Evolutionary conservation across 2,888 invertebrate species (phyloP).

Genomic region (Cyclophora punctaria): DNA sequence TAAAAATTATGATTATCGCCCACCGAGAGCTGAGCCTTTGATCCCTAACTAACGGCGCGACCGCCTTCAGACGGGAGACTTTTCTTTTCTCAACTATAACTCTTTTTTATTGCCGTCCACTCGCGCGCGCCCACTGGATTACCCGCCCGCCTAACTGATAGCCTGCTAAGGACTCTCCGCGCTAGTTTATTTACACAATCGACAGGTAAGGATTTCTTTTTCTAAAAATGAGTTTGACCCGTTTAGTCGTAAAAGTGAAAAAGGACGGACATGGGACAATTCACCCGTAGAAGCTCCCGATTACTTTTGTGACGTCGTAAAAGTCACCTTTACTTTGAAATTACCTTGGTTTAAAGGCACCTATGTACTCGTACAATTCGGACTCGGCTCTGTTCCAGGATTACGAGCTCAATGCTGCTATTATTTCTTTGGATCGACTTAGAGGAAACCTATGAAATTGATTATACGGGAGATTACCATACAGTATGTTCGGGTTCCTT

Average conservation of each 20-base stretch:
- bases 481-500: no score
- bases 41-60: conserved; percentile 67
- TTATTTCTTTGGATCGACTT: no score
- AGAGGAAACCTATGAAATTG: no score
- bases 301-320: conserved; percentile 25
- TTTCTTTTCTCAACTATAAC: conserved; percentile 74
- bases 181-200: conserved; percentile 43
- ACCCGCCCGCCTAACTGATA: conserved; percentile 53
- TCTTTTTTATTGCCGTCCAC: conserved; percentile 72
- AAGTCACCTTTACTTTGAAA: conserved; percentile 23
- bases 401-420: no score
- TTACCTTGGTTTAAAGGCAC: conserved; percentile 7
- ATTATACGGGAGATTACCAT: no score
- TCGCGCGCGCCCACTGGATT: conserved; percentile 58
- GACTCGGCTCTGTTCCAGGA: no score
- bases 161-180: conserved; percentile 43
- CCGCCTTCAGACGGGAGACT: conserved; percentile 54
- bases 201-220: conserved; percentile 22
- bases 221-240: conserved; percentile 22
- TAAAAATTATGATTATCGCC: conserved; percentile 76
- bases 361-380: background rate
- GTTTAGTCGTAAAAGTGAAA: conserved; percentile 19
- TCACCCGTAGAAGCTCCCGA: conserved; percentile 18
- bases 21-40: conserved; percentile 66
- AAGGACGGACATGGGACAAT: conserved; percentile 15